These are phyloP conservation scores for Cyphomyrus plagiostoma DNA, from an alignment of 2,113 vertebrate species.

Conservation along the genomic window DNA sequence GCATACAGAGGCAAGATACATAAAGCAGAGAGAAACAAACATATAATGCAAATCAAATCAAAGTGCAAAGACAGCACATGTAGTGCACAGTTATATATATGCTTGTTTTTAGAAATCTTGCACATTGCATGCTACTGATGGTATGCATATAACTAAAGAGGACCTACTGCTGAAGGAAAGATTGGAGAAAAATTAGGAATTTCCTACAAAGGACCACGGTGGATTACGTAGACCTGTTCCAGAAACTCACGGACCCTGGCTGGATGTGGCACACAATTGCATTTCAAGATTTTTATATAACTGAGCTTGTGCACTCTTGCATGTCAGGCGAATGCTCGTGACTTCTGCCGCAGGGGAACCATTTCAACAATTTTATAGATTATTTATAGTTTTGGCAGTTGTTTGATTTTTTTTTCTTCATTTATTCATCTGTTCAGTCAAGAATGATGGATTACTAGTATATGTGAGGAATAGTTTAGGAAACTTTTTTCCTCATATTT, in stretches of 20 bases:
- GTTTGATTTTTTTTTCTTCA: neutral
- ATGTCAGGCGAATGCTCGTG: neutral
- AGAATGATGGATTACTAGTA: neutral
- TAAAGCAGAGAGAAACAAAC: neutral
- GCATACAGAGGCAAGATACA: neutral
- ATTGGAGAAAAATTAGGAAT: neutral
- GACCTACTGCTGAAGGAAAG: neutral
- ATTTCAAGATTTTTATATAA: slow-evolving; percentile 1
- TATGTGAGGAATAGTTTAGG: neutral
- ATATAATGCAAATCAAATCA: neutral
- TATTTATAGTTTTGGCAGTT: slow-evolving; percentile 12
- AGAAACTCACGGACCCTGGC: neutral
- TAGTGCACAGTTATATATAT: neutral
- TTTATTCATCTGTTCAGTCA: neutral
- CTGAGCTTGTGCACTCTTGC: neutral
- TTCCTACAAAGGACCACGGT: neutral
- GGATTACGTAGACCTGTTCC: neutral
- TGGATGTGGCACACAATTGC: neutral
- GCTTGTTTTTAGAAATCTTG: neutral
- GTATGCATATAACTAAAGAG: neutral
- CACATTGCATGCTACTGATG: neutral
- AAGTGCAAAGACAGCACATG: neutral
- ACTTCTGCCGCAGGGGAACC: neutral
- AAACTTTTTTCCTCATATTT: neutral
- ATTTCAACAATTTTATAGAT: slow-evolving; percentile 6